phyloP scores from a whole-genome alignment of 1,140 invertebrate species.

The Solenopsis fugax region DNA sequence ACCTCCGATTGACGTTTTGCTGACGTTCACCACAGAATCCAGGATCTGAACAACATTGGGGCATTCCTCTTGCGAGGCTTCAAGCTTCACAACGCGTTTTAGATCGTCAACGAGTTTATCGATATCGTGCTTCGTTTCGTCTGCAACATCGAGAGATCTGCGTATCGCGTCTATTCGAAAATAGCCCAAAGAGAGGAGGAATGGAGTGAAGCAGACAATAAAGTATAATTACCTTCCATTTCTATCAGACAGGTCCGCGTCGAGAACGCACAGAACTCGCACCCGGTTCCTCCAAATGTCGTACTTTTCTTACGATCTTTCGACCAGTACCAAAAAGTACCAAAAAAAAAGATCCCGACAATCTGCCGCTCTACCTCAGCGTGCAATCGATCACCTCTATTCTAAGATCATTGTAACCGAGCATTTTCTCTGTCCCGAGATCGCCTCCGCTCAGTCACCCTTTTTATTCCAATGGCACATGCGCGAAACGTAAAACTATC shows the following conservation, averaged over 20 bases:
- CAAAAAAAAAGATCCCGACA: background rate
- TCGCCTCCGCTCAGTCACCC: background rate
- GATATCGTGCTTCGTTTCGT: constrained; percentile 72
- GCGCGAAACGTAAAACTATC: background rate
- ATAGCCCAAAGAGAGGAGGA: background rate
- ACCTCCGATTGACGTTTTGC: constrained; percentile 75
- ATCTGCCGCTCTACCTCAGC: background rate
- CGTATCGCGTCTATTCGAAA: background rate
- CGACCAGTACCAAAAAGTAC: too few relatives aligned
- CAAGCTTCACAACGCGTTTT: constrained; percentile 64
- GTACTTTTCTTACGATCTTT: background rate
- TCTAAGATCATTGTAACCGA: background rate
- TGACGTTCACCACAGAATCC: constrained; percentile 74
- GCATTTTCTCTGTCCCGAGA: background rate
- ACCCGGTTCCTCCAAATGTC: background rate
- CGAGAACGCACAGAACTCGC: background rate
- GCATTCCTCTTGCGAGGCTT: constrained; percentile 55
- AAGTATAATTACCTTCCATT: constrained; percentile 56
- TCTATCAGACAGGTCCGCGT: background rate
- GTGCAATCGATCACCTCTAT: background rate
- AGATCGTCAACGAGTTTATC: constrained; percentile 72
- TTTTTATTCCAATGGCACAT: background rate
- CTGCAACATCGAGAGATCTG: constrained; percentile 58
- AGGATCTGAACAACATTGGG: constrained; percentile 73
- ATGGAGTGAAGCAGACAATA: background rate